Evolutionary conservation across 2,888 invertebrate genomes (phyloP), one percentile per base, ranked within the genome.

Genomic region (Chirona hameri): DNA sequence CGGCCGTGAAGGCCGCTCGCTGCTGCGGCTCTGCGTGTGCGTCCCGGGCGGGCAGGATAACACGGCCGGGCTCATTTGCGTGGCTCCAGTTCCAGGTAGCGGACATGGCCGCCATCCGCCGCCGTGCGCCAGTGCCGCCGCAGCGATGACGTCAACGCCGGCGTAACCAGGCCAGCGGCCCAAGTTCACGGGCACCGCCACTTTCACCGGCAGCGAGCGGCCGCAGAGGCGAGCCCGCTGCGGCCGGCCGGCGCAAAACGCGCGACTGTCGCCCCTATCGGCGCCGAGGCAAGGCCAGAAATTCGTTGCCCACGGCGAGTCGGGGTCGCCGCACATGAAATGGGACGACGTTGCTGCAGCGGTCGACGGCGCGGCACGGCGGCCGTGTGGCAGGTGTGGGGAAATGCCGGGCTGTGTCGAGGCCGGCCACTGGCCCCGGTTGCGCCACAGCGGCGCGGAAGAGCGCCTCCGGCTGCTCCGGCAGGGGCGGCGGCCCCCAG

Each of bases 151-250:
- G 72, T 72, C 72, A 72, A 15, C 18, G 72, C 29, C 72, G 31
- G 72, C 18, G 72, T 14, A 72, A 72, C 18, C 72, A 72, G 72
- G 72, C 72, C 72, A 72, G 72, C 72, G 31, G 72, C 72, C 72
- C 72, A 72, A 72, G 72, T 72, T 72, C 72, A 72, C 31, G 72
- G 72, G 72, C 72, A 31, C 29, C 72, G 72, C 5, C 31, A 72
- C 72, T 72, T 72, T 72, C 72, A 72, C 72, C 72, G 29, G 72
- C 72, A 72, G 31, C 72, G 72, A 9, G 27, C 3, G 29, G 31
- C 72, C 15, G 18, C 31, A 72, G 15, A 7, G 72, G 18, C 72
- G 31, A 27, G 12, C 29, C 27, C 18, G 72, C 72, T 15, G 72
- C 31, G 72, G 72, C 72, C 31, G 72, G 31, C 72, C 29, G 72